Percentiles rank a stretch among this genome's conserved stretches.
Conservation (phyloP, 2,797 vertebrate genomes). For the Rhabdomys pumilio region DNA sequence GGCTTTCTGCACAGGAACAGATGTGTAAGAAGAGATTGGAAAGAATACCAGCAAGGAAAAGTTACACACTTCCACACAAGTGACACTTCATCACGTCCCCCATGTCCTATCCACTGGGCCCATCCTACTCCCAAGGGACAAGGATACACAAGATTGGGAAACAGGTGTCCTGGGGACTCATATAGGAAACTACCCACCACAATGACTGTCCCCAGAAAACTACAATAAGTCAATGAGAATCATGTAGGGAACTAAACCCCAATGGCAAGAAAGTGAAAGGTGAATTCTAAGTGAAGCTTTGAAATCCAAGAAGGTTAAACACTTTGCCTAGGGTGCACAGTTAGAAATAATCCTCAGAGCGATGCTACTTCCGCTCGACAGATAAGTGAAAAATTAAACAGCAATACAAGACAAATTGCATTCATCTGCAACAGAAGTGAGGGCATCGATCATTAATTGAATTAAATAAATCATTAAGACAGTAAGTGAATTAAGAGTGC, state of each 20-base stretch:
- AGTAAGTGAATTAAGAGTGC: constrained; percentile 56
- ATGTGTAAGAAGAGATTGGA: neutral
- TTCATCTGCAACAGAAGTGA: constrained; percentile 56
- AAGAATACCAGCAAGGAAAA: neutral
- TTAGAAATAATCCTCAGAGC: constrained; percentile 52
- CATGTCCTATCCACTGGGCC: neutral
- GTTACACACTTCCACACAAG: neutral
- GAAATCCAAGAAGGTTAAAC: constrained; percentile 14
- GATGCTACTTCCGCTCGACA: constrained; percentile 31
- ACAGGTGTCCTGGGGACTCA: neutral
- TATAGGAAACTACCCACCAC: neutral
- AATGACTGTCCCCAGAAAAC: neutral
- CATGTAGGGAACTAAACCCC: constrained; percentile 17
- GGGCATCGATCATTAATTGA: constrained; percentile 56
- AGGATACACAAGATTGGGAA: neutral
- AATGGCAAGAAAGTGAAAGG: neutral
- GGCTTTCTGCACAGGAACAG: neutral
- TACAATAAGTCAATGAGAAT: neutral
- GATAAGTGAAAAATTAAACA: constrained; percentile 73
- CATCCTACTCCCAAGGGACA: neutral
- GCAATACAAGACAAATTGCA: constrained; percentile 67
- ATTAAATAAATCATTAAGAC: constrained; percentile 73
- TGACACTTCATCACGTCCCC: neutral
- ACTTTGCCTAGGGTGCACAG: neutral
- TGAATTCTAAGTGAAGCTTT: constrained; percentile 31